Evolutionary conservation across 2,797 vertebrate species (phyloP).

Genomic region (Smutsia gigantea): DNA sequence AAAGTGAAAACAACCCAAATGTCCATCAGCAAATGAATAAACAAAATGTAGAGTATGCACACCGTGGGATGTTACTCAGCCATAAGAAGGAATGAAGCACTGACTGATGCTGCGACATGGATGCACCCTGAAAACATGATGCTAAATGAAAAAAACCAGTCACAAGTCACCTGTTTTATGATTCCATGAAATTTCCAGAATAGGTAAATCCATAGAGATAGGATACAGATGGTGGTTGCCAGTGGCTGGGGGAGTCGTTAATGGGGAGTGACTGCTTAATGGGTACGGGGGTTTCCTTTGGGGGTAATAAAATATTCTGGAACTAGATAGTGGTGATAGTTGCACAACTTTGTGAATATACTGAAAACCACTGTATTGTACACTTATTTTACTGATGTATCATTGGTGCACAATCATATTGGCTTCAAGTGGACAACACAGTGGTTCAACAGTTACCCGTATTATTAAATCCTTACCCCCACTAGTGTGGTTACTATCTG

Average conservation of each 20-base stretch:
- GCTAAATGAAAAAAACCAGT: not conserved
- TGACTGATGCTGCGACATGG: not conserved
- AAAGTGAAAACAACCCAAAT: too few species aligned
- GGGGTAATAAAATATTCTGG: not conserved
- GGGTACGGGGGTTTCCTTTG: not conserved
- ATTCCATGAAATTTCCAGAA: not conserved
- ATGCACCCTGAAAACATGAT: not conserved
- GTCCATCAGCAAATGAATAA: constrained; percentile 12
- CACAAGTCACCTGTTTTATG: not conserved
- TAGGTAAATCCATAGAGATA: not conserved
- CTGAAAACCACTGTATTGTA: not conserved
- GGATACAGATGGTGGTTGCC: not conserved
- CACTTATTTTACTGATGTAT: not conserved
- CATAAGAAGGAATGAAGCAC: not conserved
- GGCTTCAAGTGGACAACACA: too few species aligned
- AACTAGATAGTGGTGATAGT: not conserved
- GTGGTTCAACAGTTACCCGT: too few species aligned
- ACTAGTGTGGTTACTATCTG: too few species aligned
- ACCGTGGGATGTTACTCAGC: not conserved
- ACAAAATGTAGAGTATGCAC: not conserved
- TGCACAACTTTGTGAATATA: not conserved
- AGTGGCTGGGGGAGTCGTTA: not conserved
- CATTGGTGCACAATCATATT: too few species aligned
- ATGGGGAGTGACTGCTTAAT: not conserved
- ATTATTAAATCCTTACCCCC: too few species aligned